Evolutionary conservation across 2,888 invertebrate genomes (phyloP).

Genomic region (Drosophila paracracens): DNA sequence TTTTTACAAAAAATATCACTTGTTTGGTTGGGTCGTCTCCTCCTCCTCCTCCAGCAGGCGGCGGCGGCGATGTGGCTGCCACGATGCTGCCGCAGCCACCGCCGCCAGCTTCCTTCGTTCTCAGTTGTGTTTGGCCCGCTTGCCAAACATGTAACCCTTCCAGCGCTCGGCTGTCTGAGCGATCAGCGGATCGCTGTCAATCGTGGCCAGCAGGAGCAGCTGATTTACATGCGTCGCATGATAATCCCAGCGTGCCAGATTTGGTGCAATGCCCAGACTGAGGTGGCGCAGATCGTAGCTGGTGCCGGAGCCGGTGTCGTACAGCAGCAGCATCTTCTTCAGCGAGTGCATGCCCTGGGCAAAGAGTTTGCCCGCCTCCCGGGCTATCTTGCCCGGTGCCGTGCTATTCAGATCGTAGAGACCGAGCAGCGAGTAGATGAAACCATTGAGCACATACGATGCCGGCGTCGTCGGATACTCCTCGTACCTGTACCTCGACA

Average conservation of each 20-base stretch:
- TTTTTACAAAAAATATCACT: constrained; percentile 73
- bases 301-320: constrained; percentile 97
- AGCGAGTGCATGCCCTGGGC: constrained; percentile 94
- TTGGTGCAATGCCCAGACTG: constrained; percentile 93
- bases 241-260: constrained; percentile 99
- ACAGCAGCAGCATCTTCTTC: constrained; percentile 94
- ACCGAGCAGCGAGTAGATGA: constrained; percentile 98
- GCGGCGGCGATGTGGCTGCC: constrained; percentile 49
- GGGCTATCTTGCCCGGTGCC: constrained; percentile 89
- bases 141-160: constrained; percentile 98
- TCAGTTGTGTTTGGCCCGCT: constrained; percentile 96
- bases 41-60: constrained; percentile 15
- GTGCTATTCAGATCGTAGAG: constrained; percentile 96
- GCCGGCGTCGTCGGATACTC: constrained; percentile 99
- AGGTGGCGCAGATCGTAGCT: constrained; percentile 98
- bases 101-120: constrained; percentile 71
- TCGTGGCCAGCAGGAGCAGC: constrained; percentile 93
- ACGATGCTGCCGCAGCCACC: constrained; percentile 48
- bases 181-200: constrained; percentile 93
- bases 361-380: constrained; percentile 91
- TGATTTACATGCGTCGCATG: constrained; percentile 99
- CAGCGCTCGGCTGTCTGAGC: constrained; percentile 94
- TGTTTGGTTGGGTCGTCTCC: constrained; percentile 41
- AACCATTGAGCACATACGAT: constrained; percentile 98
- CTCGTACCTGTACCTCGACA: constrained; percentile 90